Evolutionary conservation across 53 echinoderm and acorn worm genomes (phyloP), one percentile per base, ranked within the genome.

Genomic region (Paracentrotus lividus): DNA sequence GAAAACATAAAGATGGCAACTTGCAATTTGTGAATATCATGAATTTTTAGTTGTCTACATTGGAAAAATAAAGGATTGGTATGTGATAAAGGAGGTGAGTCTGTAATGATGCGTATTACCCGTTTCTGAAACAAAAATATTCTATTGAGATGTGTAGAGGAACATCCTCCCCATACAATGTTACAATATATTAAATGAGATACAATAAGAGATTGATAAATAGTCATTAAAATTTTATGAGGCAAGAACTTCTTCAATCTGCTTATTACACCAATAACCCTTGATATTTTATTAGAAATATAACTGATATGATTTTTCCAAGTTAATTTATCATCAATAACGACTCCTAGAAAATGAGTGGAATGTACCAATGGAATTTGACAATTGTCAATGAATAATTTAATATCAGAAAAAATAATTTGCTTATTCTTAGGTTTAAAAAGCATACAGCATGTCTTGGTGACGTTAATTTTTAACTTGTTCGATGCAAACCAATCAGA

Each of bases 101-200:
- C 72, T 6, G 72, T 69, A 23, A 69, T 69, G 32, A 69, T 69
- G 5, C 72, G 72, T 20, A 38, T 34, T 69, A 33, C 72, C 72
- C 72, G 72, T 69, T 69, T 29, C 38, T 69, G 72, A 31, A 69
- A 69, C 13, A 69, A 15, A 4, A 69, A 8, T 31, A 69, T 69
- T 69, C 72, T 69, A 69, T 69, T 69, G 32, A 69, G 72, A 69
- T 69, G n/a, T 8, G 14, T 69, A 31, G 72, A 69, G 32, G 72
- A 29, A 15, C 72, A 69, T 8, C 56, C 14, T 16, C 56, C 56
- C 56, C 56, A 69, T 10, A 69, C 72, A 69, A 69, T 69, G 8
- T 38, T 69, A 69, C 14, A 69, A 20, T 69, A 69, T 69, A 33
- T 34, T 69, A 69, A 69, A 69, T 69, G 32, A 8, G 72, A 33